Percentiles rank a stretch among this genome's conserved stretches.
Conservation (phyloP, 2,888 invertebrate species). For the Vesta saturnalis region DNA sequence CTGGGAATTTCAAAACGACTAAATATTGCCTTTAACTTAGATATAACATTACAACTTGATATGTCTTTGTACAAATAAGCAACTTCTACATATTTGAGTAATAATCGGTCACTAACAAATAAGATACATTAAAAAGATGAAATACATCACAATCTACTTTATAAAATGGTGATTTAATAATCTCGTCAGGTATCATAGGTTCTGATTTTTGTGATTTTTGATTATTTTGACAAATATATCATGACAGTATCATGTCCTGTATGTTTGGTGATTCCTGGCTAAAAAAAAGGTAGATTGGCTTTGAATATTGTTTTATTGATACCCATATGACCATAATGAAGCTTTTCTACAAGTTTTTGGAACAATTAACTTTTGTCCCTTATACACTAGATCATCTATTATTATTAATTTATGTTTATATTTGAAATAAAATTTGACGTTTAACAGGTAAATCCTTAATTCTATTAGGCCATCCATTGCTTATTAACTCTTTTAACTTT, state of each 20-base stretch:
- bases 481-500: no score
- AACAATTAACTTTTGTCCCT: no score
- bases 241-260: constrained; percentile 26
- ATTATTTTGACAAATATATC: constrained; percentile 23
- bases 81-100: constrained; percentile 13
- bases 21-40: no score
- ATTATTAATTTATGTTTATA: constrained; percentile 24
- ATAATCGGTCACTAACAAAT: no score
- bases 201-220: constrained; percentile 22
- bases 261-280: constrained; percentile 14
- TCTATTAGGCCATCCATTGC: no score
- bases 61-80: background rate
- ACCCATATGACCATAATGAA: constrained; percentile 32
- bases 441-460: background rate
- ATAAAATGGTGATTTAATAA: no score
- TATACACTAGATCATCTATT: no score
- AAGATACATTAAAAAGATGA: constrained; percentile 12
- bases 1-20: no score
- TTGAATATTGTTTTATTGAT: constrained; percentile 22
- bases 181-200: constrained; percentile 30
- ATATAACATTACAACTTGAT: no score
- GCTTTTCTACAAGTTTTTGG: constrained; percentile 19
- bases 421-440: background rate
- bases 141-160: constrained; percentile 31
- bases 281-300: constrained; percentile 25